Conservation (phyloP, 1,140 invertebrate genomes). For the Scylla paramamosain region DNA sequence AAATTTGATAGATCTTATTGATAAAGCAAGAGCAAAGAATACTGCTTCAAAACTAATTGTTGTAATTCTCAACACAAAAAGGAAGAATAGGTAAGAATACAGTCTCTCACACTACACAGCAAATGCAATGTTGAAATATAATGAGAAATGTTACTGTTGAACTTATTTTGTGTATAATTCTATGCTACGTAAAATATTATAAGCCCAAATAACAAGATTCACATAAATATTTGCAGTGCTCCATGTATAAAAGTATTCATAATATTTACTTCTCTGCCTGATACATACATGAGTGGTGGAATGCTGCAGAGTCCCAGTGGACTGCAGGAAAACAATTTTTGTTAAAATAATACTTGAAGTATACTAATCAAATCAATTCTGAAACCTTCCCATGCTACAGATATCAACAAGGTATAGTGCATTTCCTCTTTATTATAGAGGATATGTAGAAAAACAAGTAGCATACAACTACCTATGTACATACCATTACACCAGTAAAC, state of each 20-base stretch:
- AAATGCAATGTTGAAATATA: background rate
- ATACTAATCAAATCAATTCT: background rate
- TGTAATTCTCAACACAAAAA: background rate
- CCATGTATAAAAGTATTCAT: background rate
- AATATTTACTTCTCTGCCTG: background rate
- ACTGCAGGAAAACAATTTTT: background rate
- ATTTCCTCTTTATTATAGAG: no score
- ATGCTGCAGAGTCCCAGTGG: background rate
- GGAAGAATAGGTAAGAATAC: background rate
- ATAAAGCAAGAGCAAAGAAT: background rate
- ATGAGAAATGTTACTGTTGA: background rate
- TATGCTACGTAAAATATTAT: background rate
- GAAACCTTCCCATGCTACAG: background rate
- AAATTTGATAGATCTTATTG: background rate
- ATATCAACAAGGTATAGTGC: no score
- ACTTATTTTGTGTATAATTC: background rate
- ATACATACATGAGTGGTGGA: slow-evolving; percentile 27
- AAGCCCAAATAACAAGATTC: background rate
- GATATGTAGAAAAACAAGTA: no score
- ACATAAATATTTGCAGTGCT: background rate
- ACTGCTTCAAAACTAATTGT: background rate
- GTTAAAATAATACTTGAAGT: background rate
- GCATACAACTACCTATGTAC: no score
- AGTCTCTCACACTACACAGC: background rate
- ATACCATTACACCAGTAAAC: no score